phyloP scores from a whole-genome alignment of 2,797 vertebrate species.

The Arnoldichthys spilopterus region DNA sequence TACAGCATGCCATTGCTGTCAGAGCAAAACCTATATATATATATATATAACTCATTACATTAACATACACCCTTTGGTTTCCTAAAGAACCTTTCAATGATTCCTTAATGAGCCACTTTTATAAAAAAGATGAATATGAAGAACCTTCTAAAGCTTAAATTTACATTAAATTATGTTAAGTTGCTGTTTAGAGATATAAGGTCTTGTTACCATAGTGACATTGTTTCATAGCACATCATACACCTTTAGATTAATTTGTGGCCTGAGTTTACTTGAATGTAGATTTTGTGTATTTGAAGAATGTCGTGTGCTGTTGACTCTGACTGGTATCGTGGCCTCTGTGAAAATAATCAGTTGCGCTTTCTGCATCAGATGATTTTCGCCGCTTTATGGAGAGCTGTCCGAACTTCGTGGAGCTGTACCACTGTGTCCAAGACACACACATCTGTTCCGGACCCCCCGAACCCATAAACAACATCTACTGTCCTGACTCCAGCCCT shows the following conservation, averaged over 20 bases:
- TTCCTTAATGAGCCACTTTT: no score
- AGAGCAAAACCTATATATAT: not conserved
- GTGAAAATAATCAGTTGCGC: conserved; percentile 17
- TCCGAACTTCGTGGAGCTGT: conserved; percentile 83
- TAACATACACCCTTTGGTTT: no score
- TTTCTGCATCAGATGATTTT: conserved; percentile 80
- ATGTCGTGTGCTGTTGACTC: not conserved
- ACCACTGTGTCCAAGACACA: conserved; percentile 69
- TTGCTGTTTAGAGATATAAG: not conserved
- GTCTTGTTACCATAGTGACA: no score
- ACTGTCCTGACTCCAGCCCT: conserved; percentile 87
- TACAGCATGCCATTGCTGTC: no score
- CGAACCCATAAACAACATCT: conserved; percentile 69
- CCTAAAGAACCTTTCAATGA: no score
- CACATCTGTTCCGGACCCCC: conserved; percentile 56
- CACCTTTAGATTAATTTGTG: no score
- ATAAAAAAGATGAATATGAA: no score
- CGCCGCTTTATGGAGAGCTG: conserved; percentile 74
- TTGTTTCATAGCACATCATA: no score
- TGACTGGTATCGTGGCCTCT: not conserved
- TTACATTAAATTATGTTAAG: no score
- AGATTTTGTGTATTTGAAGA: not conserved
- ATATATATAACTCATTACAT: no score
- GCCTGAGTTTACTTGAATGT: not conserved
- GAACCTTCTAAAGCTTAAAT: no score